These are phyloP conservation scores for Acholoe squamosa DNA, from an alignment of 2,888 invertebrate species.

Conservation along the genomic window DNA sequence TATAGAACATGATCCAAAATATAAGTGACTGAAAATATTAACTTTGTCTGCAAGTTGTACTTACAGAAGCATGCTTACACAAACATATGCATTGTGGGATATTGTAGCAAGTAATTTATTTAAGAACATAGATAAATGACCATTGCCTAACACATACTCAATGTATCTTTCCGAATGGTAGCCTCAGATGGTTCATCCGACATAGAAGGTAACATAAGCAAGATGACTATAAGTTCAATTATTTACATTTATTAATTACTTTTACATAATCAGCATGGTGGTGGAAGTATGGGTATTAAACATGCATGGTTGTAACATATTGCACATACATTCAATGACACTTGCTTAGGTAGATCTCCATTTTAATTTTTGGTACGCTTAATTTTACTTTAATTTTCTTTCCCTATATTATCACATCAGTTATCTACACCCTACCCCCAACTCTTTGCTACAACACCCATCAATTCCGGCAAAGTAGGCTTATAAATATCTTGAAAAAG, in stretches of 20 bases:
- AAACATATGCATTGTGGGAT: background rate
- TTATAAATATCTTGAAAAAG: too few relatives aligned
- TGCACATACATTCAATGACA: background rate
- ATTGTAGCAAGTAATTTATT: background rate
- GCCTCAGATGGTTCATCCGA: background rate
- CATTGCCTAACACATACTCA: background rate
- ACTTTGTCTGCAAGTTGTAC: background rate
- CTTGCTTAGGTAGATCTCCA: background rate
- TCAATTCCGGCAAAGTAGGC: background rate
- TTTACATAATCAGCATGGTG: conserved; percentile 5
- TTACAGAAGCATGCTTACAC: background rate
- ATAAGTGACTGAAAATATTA: background rate
- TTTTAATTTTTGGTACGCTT: background rate
- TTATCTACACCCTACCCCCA: background rate
- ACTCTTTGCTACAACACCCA: background rate
- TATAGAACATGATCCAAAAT: background rate
- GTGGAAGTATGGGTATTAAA: background rate
- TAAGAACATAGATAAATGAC: background rate
- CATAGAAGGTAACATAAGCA: background rate
- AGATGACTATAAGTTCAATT: background rate
- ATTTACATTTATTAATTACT: background rate
- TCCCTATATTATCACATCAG: background rate
- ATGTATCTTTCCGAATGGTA: background rate
- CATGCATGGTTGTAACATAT: background rate
- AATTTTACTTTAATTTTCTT: too few relatives aligned